Percentiles rank a stretch among this genome's conserved stretches.
Evolutionary conservation across 2,888 invertebrate genomes (phyloP).

Genomic region (Meliscaeva auricollis): DNA sequence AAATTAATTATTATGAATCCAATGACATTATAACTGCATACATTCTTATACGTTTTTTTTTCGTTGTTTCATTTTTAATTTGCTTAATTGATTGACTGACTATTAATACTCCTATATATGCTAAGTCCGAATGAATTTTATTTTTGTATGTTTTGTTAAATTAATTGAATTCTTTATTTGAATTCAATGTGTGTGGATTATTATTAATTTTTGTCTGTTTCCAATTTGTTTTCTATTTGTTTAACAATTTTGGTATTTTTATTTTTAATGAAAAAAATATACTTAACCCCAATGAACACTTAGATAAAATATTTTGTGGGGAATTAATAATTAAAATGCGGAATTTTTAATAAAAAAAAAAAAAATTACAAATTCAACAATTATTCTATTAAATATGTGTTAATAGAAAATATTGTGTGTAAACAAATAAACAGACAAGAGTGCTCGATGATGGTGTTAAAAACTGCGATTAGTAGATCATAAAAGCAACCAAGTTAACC

Average conservation of each 20-base stretch:
- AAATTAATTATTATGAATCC: constrained; percentile 18
- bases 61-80: constrained; percentile 38
- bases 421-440: neutral
- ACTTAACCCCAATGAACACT: neutral
- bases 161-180: constrained; percentile 53
- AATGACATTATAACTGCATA: constrained; percentile 19
- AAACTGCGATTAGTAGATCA: constrained; percentile 30
- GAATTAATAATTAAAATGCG: neutral
- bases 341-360: neutral
- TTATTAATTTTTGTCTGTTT: neutral
- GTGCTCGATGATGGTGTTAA: constrained; percentile 12
- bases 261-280: constrained; percentile 8
- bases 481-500: neutral
- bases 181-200: constrained; percentile 2
- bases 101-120: constrained; percentile 28
- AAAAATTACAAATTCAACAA: neutral
- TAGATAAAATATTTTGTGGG: constrained; percentile 2
- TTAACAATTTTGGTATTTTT: neutral
- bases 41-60: neutral
- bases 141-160: constrained; percentile 39
- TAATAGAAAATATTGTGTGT: constrained; percentile 9
- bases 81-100: constrained; percentile 64
- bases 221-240: neutral
- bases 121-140: neutral
- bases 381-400: constrained; percentile 17